Percentiles rank a stretch among this genome's conserved stretches.
Evolutionary conservation across 1,140 invertebrate species (phyloP).

Genomic region (Drosophila mojavensis): DNA sequence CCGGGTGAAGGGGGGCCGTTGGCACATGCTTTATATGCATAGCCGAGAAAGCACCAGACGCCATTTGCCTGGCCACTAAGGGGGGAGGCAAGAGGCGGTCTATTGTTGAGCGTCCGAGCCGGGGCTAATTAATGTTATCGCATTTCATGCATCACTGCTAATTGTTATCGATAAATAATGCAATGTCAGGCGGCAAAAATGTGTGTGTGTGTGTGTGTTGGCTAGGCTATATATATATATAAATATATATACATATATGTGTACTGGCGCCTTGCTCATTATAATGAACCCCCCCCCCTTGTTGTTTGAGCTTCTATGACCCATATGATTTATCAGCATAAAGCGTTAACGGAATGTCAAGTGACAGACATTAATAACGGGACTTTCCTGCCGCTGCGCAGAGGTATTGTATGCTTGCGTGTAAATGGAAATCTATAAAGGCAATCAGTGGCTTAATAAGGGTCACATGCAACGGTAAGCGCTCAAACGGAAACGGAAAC

Average conservation of each 20-base stretch:
- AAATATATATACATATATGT: not conserved
- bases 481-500: constrained; percentile 28
- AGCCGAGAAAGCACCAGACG: constrained; percentile 28
- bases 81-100: not conserved
- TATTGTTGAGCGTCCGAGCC: constrained; percentile 41
- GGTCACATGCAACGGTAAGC: constrained; percentile 29
- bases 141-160: constrained; percentile 80
- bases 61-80: constrained; percentile 14
- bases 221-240: not conserved
- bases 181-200: constrained; percentile 44
- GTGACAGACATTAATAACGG: constrained; percentile 16
- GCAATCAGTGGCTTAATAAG: constrained; percentile 46
- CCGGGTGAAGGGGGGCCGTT: not conserved
- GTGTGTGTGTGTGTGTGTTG: not conserved
- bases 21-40: constrained; percentile 42
- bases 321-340: constrained; percentile 60
- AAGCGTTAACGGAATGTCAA: constrained; percentile 34
- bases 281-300: not conserved
- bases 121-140: constrained; percentile 78
- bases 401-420: constrained; percentile 5
- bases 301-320: constrained; percentile 11
- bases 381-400: not conserved
- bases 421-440: constrained; percentile 25
- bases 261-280: constrained; percentile 11
- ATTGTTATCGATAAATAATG: constrained; percentile 82